phyloP scores from a whole-genome alignment of 2,797 vertebrate species.

The Malurus leucopterus region DNA sequence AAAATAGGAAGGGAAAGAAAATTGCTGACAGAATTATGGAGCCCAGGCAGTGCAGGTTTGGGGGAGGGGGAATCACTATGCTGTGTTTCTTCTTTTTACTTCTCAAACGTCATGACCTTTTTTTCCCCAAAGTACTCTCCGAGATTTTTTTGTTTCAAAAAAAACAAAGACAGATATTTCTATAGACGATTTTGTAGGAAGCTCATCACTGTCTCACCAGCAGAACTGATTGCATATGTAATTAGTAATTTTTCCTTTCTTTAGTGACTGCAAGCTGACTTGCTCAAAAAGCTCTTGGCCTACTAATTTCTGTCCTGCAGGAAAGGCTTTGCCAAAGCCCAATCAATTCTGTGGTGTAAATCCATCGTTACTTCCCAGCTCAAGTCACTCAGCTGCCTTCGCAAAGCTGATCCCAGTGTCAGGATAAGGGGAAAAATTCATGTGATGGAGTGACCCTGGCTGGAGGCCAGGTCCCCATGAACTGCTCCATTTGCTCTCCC shows the following conservation, averaged over 20 bases:
- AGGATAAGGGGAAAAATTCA: background rate
- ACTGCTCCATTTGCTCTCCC: background rate
- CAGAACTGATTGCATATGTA: background rate
- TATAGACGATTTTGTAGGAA: background rate
- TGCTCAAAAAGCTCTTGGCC: no score
- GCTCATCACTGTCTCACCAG: background rate
- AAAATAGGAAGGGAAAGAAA: background rate
- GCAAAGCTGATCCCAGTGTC: background rate
- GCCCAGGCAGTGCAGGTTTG: background rate
- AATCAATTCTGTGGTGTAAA: background rate
- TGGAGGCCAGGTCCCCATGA: rapidly evolving
- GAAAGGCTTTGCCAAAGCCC: background rate
- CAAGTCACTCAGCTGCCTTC: background rate
- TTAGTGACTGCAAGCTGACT: background rate
- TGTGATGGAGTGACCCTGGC: background rate
- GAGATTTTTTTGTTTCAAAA: background rate
- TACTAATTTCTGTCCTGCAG: background rate
- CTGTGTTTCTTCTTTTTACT: background rate
- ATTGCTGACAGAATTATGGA: background rate
- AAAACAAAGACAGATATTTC: background rate
- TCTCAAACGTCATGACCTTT: background rate
- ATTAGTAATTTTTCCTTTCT: background rate
- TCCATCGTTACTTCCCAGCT: rapidly evolving
- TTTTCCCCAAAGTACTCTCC: background rate
- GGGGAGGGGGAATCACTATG: background rate